These are phyloP conservation scores for Zosterops borbonicus DNA, from an alignment of 2,113 vertebrate genomes.

Conservation along the genomic window DNA sequence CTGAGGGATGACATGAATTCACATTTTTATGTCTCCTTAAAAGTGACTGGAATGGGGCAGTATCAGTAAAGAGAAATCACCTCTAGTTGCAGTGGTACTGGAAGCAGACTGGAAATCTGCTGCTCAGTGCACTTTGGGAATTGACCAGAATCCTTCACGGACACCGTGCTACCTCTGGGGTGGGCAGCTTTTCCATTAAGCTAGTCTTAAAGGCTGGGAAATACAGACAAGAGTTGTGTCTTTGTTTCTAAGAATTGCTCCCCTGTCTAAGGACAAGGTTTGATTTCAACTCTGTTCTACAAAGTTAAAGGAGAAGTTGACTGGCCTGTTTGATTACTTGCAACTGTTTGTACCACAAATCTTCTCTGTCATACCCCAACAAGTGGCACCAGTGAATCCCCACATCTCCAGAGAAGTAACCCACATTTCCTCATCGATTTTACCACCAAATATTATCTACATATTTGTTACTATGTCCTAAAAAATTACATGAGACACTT, in stretches of 20 bases:
- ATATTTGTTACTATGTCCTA: not conserved
- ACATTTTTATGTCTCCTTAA: not conserved
- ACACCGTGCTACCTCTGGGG: not conserved
- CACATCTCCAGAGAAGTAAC: not conserved
- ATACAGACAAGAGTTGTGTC: not conserved
- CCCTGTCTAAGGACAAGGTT: not conserved
- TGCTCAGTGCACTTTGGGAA: rapidly evolving
- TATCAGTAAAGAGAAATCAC: not conserved
- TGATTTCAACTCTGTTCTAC: not conserved
- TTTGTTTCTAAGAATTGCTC: not conserved
- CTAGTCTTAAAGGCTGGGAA: not conserved
- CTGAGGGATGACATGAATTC: not conserved
- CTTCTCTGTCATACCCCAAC: not conserved
- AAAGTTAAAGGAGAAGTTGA: not conserved
- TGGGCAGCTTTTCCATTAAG: not conserved
- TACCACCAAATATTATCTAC: not conserved
- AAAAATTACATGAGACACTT: not conserved
- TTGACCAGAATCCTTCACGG: rapidly evolving
- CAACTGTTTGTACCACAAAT: not conserved
- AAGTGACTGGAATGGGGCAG: not conserved
- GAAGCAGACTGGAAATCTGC: not conserved
- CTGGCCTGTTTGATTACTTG: not conserved
- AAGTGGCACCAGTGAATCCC: not conserved
- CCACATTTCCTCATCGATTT: not conserved
- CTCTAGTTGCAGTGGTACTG: not conserved